Conservation (phyloP, 2,888 invertebrate genomes). For the Perithous albicinctus region DNA sequence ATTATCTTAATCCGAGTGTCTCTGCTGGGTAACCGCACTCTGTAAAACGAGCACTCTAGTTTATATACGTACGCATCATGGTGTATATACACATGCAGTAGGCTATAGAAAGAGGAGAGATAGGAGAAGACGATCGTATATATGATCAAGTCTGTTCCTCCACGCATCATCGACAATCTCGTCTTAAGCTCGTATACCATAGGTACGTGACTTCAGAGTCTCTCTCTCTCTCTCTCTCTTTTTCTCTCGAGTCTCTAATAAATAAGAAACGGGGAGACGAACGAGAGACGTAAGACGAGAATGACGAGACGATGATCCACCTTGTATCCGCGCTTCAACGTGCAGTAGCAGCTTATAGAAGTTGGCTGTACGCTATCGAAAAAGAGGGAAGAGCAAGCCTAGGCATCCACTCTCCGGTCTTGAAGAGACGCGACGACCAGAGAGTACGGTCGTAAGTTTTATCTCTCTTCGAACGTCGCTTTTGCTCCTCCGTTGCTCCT, state of each 20-base stretch:
- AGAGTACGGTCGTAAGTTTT: slow-evolving; percentile 75
- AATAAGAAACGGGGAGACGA: slow-evolving; percentile 27
- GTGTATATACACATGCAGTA: slow-evolving; percentile 1
- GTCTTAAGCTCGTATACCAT: slow-evolving; percentile 2
- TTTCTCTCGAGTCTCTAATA: slow-evolving; percentile 10
- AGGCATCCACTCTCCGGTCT: neutral
- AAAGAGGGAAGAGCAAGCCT: slow-evolving; percentile 28
- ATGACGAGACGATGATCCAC: slow-evolving; percentile 43
- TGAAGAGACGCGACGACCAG: slow-evolving; percentile 32
- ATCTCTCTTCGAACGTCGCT: slow-evolving; percentile 63
- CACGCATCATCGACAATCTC: slow-evolving; percentile 52
- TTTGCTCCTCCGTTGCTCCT: slow-evolving; percentile 56
- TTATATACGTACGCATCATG: too few relatives aligned
- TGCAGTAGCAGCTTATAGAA: slow-evolving; percentile 6
- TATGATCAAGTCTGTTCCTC: slow-evolving; percentile 55
- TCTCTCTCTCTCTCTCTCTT: too few relatives aligned
- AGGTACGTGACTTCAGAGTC: slow-evolving; percentile 8
- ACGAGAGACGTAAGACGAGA: slow-evolving; percentile 30
- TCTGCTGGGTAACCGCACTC: slow-evolving; percentile 33
- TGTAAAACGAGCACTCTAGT: slow-evolving; percentile 42
- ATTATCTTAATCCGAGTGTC: slow-evolving; percentile 68
- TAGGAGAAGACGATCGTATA: slow-evolving; percentile 29
- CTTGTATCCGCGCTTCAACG: slow-evolving; percentile 28
- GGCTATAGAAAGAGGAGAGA: neutral
- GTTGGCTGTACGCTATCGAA: slow-evolving; percentile 35